These are phyloP conservation scores for Tachysurus vachellii DNA, from an alignment of 2,113 vertebrate genomes.

Conservation along the genomic window DNA sequence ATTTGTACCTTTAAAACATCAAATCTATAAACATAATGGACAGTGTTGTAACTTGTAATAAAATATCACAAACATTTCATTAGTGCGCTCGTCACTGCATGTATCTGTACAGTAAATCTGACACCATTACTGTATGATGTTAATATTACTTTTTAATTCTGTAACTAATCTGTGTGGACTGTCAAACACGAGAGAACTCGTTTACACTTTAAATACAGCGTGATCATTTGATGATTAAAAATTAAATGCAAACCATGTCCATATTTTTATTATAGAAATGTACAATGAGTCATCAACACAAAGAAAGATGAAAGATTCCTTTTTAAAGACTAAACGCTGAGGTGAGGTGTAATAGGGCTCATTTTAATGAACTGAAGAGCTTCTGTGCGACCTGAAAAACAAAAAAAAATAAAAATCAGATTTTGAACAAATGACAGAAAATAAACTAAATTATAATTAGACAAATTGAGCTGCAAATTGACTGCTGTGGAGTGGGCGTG, in stretches of 20 bases:
- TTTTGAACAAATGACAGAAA: not conserved
- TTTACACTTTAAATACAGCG: not conserved
- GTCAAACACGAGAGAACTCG: not conserved
- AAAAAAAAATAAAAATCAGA: not conserved
- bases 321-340: not conserved
- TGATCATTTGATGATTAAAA: not conserved
- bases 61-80: not conserved
- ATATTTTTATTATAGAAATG: not conserved
- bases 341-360: constrained; percentile 21
- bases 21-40: not conserved
- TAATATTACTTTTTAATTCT: not conserved
- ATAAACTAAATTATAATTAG: not conserved
- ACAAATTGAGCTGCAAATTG: not conserved
- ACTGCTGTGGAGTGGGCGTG: too few relatives aligned
- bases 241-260: not conserved
- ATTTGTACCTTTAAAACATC: not conserved
- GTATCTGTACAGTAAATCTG: too few relatives aligned
- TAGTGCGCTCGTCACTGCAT: not conserved
- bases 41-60: too few relatives aligned
- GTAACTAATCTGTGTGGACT: not conserved
- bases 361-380: constrained; percentile 74
- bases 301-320: not conserved
- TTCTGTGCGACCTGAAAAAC: constrained; percentile 71
- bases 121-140: too few relatives aligned
- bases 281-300: not conserved